Conservation (phyloP, 2,797 vertebrate species). For the Miichthys miiuy region DNA sequence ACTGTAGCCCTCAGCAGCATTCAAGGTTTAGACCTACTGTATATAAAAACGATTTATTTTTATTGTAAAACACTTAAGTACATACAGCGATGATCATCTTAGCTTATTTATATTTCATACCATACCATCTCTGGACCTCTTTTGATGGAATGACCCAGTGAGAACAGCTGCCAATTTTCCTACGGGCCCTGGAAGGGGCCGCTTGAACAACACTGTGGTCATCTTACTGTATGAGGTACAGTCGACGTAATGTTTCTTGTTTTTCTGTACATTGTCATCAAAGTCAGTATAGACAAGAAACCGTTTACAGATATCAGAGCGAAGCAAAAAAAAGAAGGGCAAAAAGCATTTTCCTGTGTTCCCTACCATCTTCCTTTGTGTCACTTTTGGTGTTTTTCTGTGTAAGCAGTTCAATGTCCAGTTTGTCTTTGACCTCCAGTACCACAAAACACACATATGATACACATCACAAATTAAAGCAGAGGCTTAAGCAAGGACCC, state of each 20-base stretch:
- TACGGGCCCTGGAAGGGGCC: conserved; percentile 33
- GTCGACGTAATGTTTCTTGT: conserved; percentile 35
- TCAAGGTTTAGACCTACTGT: not conserved
- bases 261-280: conserved; percentile 42
- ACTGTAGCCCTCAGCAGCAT: conserved; percentile 32
- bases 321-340: conserved; percentile 21
- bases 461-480: conserved; percentile 51
- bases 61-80: conserved; percentile 37
- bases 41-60: conserved; percentile 8
- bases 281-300: conserved; percentile 37
- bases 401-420: conserved; percentile 59
- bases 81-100: conserved; percentile 43
- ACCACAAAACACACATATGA: conserved; percentile 68
- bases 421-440: conserved; percentile 60
- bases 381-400: conserved; percentile 41
- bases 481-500: conserved; percentile 65
- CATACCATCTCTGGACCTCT: conserved; percentile 50
- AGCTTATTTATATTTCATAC: conserved; percentile 57
- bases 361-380: conserved; percentile 15
- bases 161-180: conserved; percentile 78
- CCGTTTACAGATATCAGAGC: conserved; percentile 40
- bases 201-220: conserved; percentile 48
- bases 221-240: conserved; percentile 50
- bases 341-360: conserved; percentile 22
- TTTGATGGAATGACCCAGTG: conserved; percentile 50